phyloP scores from a whole-genome alignment of 2,797 vertebrate genomes.

The Oryzias sinensis region DNA sequence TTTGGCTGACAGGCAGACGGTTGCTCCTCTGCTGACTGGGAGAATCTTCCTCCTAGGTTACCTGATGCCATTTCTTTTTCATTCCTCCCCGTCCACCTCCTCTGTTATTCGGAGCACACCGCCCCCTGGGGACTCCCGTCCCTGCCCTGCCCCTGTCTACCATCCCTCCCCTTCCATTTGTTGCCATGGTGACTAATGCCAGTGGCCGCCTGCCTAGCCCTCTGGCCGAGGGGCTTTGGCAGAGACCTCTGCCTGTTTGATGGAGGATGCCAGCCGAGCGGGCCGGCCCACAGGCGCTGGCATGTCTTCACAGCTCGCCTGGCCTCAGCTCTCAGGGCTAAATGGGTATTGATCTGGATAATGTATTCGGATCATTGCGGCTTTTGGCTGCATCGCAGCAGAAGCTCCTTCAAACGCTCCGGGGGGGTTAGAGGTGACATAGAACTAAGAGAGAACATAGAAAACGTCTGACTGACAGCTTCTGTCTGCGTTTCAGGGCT shows the following conservation, averaged over 20 bases:
- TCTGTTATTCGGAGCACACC: constrained; percentile 62
- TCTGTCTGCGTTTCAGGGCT: constrained; percentile 78
- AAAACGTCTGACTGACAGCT: neutral
- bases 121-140: constrained; percentile 63
- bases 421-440: constrained; percentile 22
- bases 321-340: constrained; percentile 38
- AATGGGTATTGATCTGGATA: constrained; percentile 69
- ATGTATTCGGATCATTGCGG: constrained; percentile 65
- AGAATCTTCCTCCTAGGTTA: constrained; percentile 42
- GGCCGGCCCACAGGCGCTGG: constrained; percentile 51
- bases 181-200: constrained; percentile 71
- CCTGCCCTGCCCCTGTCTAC: constrained; percentile 50
- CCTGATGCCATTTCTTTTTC: constrained; percentile 40
- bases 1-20: too few species aligned
- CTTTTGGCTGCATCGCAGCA: constrained; percentile 47
- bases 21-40: neutral
- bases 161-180: constrained; percentile 64
- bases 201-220: constrained; percentile 58
- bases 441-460: too few species aligned
- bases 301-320: constrained; percentile 50
- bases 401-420: constrained; percentile 33
- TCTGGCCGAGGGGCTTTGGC: constrained; percentile 50
- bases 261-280: constrained; percentile 57
- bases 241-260: constrained; percentile 49
- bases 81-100: constrained; percentile 44